Conservation (phyloP, 2,888 invertebrate species). For the Caenorhabditis sinica region DNA sequence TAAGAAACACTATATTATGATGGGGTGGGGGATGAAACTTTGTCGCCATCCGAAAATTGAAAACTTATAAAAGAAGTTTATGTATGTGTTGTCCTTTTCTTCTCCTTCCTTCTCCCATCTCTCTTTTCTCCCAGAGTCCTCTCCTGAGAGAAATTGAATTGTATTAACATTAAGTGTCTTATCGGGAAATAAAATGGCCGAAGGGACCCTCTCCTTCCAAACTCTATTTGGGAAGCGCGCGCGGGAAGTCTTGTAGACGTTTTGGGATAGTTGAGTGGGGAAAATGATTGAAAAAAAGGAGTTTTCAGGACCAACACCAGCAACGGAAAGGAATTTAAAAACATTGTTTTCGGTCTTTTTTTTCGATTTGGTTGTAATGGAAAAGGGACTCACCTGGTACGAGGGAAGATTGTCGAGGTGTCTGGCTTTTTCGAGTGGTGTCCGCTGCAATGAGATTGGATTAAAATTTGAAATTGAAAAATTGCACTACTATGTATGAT, state of each 20-base stretch:
- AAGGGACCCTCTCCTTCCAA: slow-evolving; percentile 17
- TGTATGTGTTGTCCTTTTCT: slow-evolving; percentile 36
- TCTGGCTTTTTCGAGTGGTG: slow-evolving; percentile 83
- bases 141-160: slow-evolving; percentile 53
- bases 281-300: slow-evolving; percentile 33
- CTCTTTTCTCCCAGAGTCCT: slow-evolving; percentile 22
- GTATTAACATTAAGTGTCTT: slow-evolving; percentile 58
- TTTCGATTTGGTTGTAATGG: neutral
- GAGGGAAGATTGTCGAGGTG: slow-evolving; percentile 83
- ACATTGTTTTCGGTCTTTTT: neutral
- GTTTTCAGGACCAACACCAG: slow-evolving; percentile 26
- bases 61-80: slow-evolving; percentile 46
- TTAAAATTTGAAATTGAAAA: slow-evolving; percentile 29
- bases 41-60: slow-evolving; percentile 18
- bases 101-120: neutral
- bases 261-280: slow-evolving; percentile 27
- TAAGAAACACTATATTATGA: slow-evolving; percentile 3
- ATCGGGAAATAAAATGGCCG: slow-evolving; percentile 42
- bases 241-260: neutral
- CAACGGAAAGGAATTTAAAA: neutral
- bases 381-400: slow-evolving; percentile 79
- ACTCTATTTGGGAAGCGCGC: slow-evolving; percentile 35
- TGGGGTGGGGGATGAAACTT: neutral
- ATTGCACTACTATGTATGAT: neutral
- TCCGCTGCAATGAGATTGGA: slow-evolving; percentile 78